phyloP scores from a whole-genome alignment of 1,140 invertebrate species.

The Bombus polaris region DNA sequence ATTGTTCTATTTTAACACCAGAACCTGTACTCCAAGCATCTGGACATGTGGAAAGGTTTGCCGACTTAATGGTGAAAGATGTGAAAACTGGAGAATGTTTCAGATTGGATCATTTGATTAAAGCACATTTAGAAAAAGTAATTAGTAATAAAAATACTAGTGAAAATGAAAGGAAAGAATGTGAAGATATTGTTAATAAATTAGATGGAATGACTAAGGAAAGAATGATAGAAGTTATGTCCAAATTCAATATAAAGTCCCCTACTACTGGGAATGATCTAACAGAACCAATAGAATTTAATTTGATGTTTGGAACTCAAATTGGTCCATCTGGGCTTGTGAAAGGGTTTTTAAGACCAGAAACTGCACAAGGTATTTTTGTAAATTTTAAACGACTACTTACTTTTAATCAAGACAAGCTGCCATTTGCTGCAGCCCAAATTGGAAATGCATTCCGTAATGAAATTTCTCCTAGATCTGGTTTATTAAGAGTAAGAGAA shows the following conservation, averaged over 20 bases:
- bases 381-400: constrained; percentile 98
- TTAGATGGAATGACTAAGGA: constrained; percentile 94
- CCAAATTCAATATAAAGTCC: constrained; percentile 96
- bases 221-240: constrained; percentile 93
- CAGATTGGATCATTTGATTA: constrained; percentile 98
- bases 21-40: constrained; percentile 98
- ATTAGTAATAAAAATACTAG: constrained; percentile 92
- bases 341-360: constrained; percentile 97
- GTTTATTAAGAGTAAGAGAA: constrained; percentile 97
- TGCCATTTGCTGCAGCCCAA: constrained; percentile 99
- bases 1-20: constrained; percentile 98
- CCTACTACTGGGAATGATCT: constrained; percentile 97
- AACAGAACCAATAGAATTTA: constrained; percentile 98
- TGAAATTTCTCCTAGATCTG: constrained; percentile 99
- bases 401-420: constrained; percentile 97
- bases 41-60: constrained; percentile 99
- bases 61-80: constrained; percentile 99
- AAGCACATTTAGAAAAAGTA: constrained; percentile 96
- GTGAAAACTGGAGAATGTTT: constrained; percentile 98
- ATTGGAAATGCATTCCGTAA: constrained; percentile 99
- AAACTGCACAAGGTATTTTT: constrained; percentile 99
- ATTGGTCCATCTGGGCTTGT: constrained; percentile 97
- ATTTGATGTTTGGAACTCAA: constrained; percentile 98
- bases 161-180: constrained; percentile 88
- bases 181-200: constrained; percentile 91